Evolutionary conservation across 2,888 invertebrate genomes (phyloP).

Genomic region (Diabrotica balteata): DNA sequence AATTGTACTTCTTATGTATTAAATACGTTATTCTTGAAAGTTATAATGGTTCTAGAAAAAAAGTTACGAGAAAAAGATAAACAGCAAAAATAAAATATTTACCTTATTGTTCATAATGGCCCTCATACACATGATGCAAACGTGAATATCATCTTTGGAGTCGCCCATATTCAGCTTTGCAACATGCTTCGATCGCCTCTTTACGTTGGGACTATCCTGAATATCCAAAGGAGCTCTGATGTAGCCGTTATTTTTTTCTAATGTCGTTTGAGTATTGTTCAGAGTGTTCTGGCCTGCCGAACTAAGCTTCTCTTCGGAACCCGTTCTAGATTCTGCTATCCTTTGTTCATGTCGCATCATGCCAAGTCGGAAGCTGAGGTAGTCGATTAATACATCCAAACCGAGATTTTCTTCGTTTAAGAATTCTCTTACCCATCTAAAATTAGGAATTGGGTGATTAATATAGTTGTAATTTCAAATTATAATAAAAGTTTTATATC

Average conservation of each 20-base stretch:
- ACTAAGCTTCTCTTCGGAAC: constrained; percentile 79
- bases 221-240: constrained; percentile 67
- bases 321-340: constrained; percentile 76
- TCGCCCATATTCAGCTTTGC: constrained; percentile 93
- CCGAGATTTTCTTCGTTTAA: constrained; percentile 96
- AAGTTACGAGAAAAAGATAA: too few species aligned
- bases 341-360: constrained; percentile 94
- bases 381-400: constrained; percentile 95
- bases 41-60: too few species aligned
- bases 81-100: too few species aligned
- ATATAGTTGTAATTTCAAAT: too few species aligned
- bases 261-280: constrained; percentile 48
- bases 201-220: constrained; percentile 72
- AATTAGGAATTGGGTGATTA: constrained; percentile 29
- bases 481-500: not conserved
- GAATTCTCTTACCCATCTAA: constrained; percentile 98
- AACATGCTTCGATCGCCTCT: constrained; percentile 82
- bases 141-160: constrained; percentile 97
- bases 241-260: constrained; percentile 48
- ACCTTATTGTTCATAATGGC: constrained; percentile 99
- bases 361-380: constrained; percentile 91
- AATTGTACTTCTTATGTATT: not conserved
- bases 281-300: constrained; percentile 51
- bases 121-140: constrained; percentile 98
- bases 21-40: too few species aligned